Base-by-base conservation (phyloP, 2,113 vertebrate genomes). In the Platichthys stellatus region DNA sequence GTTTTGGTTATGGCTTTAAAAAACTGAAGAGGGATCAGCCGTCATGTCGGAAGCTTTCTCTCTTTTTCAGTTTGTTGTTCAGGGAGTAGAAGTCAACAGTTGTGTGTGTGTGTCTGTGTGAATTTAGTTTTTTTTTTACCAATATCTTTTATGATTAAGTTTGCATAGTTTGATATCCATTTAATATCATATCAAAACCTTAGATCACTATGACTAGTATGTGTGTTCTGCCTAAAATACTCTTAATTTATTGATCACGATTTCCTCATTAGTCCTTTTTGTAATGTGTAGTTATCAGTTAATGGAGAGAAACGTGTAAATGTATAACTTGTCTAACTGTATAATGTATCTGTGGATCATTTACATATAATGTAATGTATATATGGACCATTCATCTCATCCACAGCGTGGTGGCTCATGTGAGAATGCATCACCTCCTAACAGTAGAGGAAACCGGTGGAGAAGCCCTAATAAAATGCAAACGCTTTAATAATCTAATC, bases 401-500 rank as follows among this genome's bases (percentile, higher is more conserved):
- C 7, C 24, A 2, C 28, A 23, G 9, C 9, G 54, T 11, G 54
- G 21, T 6, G 24, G 9, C 8, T 18, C 15, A 15, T 10, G 3
- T 11, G 31, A 40, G 4, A 8, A 59, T 17, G 26, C 3, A 47
- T 28, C 18, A n/a, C 26, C 23, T 63, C 31, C 31, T 7, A 7
- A 31, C 31, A 5, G 31, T 31, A 7, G 31, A 24, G 26, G 28
- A 31, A 31, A 43, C 13, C 63, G 35, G 5, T 20, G 15, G 28
- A 57, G 28, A 57, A 26, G 35, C 65, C 18, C 15, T 5, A 11
- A 58, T 59, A 8, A 8, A 31, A 1, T 31, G 56, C 5, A 2
- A 24, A 49, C 17, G 47, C 24, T 51, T 63, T 63, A 61, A 65
- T 72, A 77, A 84, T 75, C 78, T 71, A 76, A 86, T 88, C 68